Percentiles rank a stretch among this genome's conserved stretches.
Conservation (phyloP, 2,888 invertebrate species). For the Hypercompe scribonia region DNA sequence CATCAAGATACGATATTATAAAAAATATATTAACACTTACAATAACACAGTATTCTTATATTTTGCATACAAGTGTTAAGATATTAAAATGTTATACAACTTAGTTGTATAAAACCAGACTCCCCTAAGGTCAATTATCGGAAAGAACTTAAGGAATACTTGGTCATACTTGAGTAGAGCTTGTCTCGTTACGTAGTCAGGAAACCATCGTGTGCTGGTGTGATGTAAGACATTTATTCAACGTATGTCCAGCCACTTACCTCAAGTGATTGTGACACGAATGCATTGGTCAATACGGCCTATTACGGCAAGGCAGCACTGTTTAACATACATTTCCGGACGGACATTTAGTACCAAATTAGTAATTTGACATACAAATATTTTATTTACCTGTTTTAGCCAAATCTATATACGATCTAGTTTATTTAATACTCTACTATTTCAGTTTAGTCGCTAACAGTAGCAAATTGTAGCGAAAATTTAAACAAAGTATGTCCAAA, state of each 20-base stretch:
- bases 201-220: constrained; percentile 24
- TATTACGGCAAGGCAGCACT: constrained; percentile 5
- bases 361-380: not conserved
- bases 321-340: constrained; percentile 28
- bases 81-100: constrained; percentile 9
- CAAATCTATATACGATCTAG: not conserved
- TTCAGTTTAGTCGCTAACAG: not conserved
- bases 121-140: constrained; percentile 11
- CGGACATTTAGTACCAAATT: constrained; percentile 1
- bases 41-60: not conserved
- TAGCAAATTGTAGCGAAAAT: too few relatives aligned
- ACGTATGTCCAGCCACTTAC: constrained; percentile 5
- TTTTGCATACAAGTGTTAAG: constrained; percentile 1
- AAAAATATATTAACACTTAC: not conserved
- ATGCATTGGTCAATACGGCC: not conserved
- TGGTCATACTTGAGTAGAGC: constrained; percentile 26
- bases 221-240: constrained; percentile 32
- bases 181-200: constrained; percentile 36
- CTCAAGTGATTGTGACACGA: constrained; percentile 26
- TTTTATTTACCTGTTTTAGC: not conserved
- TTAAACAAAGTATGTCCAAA: too few relatives aligned
- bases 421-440: not conserved
- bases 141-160: constrained; percentile 17
- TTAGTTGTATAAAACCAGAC: not conserved
- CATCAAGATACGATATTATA: too few relatives aligned